Base-by-base conservation (phyloP, 2,113 vertebrate genomes). In the Odontophorus gujanensis region DNA sequence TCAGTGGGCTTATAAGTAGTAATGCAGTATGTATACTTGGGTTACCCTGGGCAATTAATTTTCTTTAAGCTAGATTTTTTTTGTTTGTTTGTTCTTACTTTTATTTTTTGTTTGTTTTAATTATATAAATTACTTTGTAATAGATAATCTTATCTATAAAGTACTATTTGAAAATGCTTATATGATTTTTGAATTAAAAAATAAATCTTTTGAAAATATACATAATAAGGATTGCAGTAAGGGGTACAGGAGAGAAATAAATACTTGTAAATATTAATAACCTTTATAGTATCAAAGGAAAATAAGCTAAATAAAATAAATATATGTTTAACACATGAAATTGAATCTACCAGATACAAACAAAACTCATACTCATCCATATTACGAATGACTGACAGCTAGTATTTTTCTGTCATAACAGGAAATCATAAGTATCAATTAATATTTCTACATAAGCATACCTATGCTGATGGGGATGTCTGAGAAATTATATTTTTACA, bases 381-480 rank as follows among this genome's bases (percentile, higher is more conserved):
- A n/a, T 1, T 13, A 3, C 7, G 24, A 30, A 47, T 13, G 32
- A 34, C 32, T 0, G 0, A 28, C 13, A 32, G 11, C 11, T 28
- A 48, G 1, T 3, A 55, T 55, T 85, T 91, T 68, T 67, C 14
- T 42, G 10, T 55, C 14, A 22, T 51, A 73, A 40, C 15, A 42
- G 16, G 22, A 69, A 50, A 48, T 50, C 26, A 36, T 71, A 38
- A 36, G 17, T 25, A 71, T 51, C 19, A 26, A 36, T 51, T 25
- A 71, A 28, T 51, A 38, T 38, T 71, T 28, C 34, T 71, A 14
- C 34, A 36, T 36, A 51, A 51, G 20, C 36, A 28, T 50, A 13
- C 36, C 6, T 71, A 28, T 51, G 24, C 28, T 50, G 25, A 4
- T 50, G 17, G 17, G n/a, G 25, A 51, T 38, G 17, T 17, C 47